These are phyloP conservation scores for Aphidius ervi DNA, from an alignment of 1,140 invertebrate genomes.

Conservation along the genomic window DNA sequence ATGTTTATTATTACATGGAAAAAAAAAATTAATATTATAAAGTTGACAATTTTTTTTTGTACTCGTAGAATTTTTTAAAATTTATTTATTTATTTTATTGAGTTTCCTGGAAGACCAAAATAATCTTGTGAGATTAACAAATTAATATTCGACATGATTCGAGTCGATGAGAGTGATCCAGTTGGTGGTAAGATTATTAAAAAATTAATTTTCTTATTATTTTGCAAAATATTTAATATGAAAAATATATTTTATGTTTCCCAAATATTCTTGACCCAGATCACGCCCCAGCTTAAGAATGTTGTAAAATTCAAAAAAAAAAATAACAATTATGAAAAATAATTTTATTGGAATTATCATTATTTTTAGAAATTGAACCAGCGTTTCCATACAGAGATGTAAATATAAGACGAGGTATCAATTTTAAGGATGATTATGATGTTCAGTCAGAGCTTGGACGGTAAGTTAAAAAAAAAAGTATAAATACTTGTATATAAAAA, in stretches of 20 bases:
- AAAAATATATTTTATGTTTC: not conserved
- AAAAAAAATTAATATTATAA: not conserved
- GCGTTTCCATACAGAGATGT: constrained; percentile 81
- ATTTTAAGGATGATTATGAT: constrained; percentile 77
- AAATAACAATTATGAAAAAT: not conserved
- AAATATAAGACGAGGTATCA: constrained; percentile 67
- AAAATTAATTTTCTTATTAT: not conserved
- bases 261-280: not conserved
- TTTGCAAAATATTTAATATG: not conserved
- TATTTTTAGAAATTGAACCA: constrained; percentile 71
- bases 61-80: constrained; percentile 4
- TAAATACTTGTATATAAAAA: not conserved
- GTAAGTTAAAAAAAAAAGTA: constrained; percentile 50
- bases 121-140: not conserved
- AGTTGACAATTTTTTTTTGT: not conserved
- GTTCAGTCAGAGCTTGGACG: constrained; percentile 76
- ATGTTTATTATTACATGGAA: not conserved
- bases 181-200: constrained; percentile 69
- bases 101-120: not conserved
- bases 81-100: constrained; percentile 1
- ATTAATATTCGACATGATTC: constrained; percentile 61
- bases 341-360: constrained; percentile 5
- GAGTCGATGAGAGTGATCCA: constrained; percentile 80
- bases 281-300: too few species aligned
- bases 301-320: not conserved